Base-by-base conservation (phyloP, 2,888 invertebrate genomes). In the Carabus problematicus region DNA sequence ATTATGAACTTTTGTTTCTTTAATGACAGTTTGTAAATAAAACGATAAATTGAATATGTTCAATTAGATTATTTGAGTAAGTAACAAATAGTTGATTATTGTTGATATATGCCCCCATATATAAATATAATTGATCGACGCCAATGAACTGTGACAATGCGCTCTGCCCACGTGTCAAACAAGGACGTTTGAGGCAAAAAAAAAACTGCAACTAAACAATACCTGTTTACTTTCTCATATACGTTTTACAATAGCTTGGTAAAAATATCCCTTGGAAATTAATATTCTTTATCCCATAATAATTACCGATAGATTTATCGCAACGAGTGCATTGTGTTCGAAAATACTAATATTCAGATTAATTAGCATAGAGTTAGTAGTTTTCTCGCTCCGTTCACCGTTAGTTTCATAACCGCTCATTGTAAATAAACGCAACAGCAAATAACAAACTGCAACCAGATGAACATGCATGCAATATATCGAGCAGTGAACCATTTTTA, bases 141-240 rank as follows among this genome's bases (percentile, higher is more conserved):
- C 11, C n/a, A 45, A 45, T n/a, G 8, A 14, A 49, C 9, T 16
- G 45, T 49, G 61, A 47, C 49, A 45, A 11, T 47, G 39, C 58
- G 45, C 45, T 64, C 64, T 55, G 56, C 64, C 64, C 64, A 66
- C 66, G 66, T 66, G 66, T 66, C 59, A 40, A 58, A 40, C 66
- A 66, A 66, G 66, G 66, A 66, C 66, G 66, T 66, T 66, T 39
- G 56, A 43, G 49, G 14, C 18, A 55, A 58, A 66, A 66, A 66
- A 66, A 66, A 52, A 52, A 52, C 52, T 40, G 12, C 64, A 66
- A 58, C 66, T 66, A 66, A 66, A 66, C 66, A 66, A 66, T 66
- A 66, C 66, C 59, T 66, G 66, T 66, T 66, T 59, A 58, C 66
- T 66, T 66, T 66, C 66, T 49, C 66, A 66, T 66, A 66, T 40